A percentile compares a stretch with the other conserved stretches of the same genome.
phyloP scores from a whole-genome alignment of 2,113 vertebrate species.

The Tricholaema leucomelas region DNA sequence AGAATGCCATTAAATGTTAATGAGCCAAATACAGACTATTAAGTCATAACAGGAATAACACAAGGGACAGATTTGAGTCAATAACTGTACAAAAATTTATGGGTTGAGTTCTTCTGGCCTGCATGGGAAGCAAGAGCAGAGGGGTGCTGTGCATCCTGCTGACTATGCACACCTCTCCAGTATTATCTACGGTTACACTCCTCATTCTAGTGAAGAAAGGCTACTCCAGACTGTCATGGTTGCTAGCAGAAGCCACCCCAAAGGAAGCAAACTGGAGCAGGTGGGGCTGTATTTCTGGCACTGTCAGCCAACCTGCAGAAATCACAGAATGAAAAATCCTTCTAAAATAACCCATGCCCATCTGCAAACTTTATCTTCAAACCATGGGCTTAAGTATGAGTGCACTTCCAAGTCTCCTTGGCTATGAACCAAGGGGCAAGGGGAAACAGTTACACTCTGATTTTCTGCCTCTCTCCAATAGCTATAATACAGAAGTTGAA shows the following conservation, averaged over 20 bases:
- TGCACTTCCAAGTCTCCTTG: background rate
- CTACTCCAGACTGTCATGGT: background rate
- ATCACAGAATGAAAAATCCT: background rate
- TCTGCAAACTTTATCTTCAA: background rate
- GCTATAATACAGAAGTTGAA: background rate
- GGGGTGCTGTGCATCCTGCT: background rate
- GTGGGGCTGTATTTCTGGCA: background rate
- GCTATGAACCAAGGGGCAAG: background rate
- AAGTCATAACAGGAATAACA: background rate
- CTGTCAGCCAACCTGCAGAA: background rate
- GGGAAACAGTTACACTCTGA: background rate
- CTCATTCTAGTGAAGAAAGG: background rate
- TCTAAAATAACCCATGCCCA: background rate
- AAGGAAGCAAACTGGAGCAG: background rate
- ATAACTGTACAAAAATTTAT: background rate
- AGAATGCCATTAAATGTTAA: constrained; percentile 34
- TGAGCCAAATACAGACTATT: constrained; percentile 23
- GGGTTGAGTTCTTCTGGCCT: background rate
- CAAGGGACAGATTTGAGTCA: constrained; percentile 22
- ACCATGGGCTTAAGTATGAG: background rate
- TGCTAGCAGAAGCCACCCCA: background rate
- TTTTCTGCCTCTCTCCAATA: background rate
- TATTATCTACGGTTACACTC: background rate
- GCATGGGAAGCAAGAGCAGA: background rate
- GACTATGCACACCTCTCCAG: background rate